These are phyloP conservation scores for Neodiprion pinetum DNA, from an alignment of 1,140 invertebrate species.

Conservation along the genomic window DNA sequence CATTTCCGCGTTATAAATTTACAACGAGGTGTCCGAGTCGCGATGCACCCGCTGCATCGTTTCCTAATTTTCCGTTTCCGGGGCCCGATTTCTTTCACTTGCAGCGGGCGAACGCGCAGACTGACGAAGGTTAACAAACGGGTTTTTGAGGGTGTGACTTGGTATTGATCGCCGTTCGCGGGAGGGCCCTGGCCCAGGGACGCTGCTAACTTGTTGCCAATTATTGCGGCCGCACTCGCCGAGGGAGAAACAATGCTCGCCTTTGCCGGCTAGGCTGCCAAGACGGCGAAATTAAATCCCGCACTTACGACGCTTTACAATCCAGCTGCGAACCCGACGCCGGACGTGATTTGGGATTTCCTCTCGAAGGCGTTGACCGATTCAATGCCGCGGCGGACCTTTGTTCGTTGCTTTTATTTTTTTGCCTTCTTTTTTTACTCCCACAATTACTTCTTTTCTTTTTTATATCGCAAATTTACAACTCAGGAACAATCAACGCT, in stretches of 20 bases:
- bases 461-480: no score
- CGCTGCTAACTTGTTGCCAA: constrained; percentile 3
- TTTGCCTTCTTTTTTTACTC: background rate
- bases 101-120: background rate
- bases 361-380: no score
- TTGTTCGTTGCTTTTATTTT: background rate
- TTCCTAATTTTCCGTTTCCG: no score
- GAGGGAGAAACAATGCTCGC: background rate
- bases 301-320: background rate
- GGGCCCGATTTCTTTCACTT: no score
- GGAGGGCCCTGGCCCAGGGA: background rate
- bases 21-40: no score
- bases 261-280: background rate
- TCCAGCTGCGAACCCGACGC: no score
- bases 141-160: constrained; percentile 7
- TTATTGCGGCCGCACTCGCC: background rate
- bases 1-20: no score
- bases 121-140: constrained; percentile 1
- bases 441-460: no score
- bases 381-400: background rate
- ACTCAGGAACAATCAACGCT: no score
- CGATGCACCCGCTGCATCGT: no score
- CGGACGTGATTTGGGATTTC: no score
- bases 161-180: constrained; percentile 1
- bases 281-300: background rate